Evolutionary conservation across 1,140 invertebrate species (phyloP).

Genomic region (Diplogasteroides magnus): DNA sequence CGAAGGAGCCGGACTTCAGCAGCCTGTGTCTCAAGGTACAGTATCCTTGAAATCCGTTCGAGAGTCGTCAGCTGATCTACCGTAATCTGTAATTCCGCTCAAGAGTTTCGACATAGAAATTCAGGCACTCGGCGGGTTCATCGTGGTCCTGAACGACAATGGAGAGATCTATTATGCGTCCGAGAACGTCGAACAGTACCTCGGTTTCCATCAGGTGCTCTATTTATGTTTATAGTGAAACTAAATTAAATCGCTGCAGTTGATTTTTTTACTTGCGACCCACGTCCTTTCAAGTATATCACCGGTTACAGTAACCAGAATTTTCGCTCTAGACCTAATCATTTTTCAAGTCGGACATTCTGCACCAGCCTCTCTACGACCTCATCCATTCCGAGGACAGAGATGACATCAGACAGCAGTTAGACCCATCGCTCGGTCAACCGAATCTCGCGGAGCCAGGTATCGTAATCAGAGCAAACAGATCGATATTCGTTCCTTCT

Average conservation of each 20-base stretch:
- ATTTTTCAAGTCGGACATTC: constrained; percentile 82
- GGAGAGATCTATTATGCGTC: constrained; percentile 98
- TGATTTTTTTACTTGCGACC: no score
- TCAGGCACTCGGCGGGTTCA: constrained; percentile 95
- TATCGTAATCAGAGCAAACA: no score
- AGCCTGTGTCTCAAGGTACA: background rate
- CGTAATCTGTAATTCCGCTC: background rate
- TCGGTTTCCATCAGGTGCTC: constrained; percentile 96
- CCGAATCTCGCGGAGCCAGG: no score
- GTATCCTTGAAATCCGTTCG: background rate
- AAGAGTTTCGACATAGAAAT: background rate
- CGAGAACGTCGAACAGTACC: constrained; percentile 95
- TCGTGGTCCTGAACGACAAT: constrained; percentile 94
- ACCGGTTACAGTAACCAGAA: no score
- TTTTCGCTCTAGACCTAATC: constrained; percentile 4
- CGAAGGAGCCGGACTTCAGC: background rate
- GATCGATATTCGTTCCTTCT: no score
- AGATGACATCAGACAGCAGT: constrained; percentile 88
- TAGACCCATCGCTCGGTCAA: constrained; percentile 56
- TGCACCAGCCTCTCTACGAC: constrained; percentile 96
- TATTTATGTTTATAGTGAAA: no score
- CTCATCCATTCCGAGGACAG: constrained; percentile 95
- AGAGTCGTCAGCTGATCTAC: background rate
- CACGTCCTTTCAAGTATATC: no score
- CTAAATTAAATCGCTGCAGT: no score